Percentiles rank a stretch among this genome's conserved stretches.
These are phyloP conservation scores for Pomatorhinus ruficollis DNA, from an alignment of 2,113 vertebrate species.

Conservation along the genomic window DNA sequence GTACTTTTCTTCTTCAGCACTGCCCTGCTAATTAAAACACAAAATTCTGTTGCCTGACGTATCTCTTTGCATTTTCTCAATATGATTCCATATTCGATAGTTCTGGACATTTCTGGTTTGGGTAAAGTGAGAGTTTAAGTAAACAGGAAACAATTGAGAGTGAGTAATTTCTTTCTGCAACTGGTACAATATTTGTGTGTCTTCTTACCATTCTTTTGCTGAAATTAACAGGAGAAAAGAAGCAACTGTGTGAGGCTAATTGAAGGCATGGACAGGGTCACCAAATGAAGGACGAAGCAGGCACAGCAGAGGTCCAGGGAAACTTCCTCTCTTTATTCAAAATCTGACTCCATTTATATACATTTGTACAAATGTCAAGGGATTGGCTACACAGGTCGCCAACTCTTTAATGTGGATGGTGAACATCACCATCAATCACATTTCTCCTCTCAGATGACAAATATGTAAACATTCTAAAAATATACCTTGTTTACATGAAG, in stretches of 20 bases:
- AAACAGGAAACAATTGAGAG: not conserved
- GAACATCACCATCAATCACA: too few relatives aligned
- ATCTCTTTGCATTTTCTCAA: not conserved
- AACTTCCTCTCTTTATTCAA: too few relatives aligned
- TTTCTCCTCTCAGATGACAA: too few relatives aligned
- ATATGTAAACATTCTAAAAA: too few relatives aligned
- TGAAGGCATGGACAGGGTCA: too few relatives aligned
- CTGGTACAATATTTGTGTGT: not conserved
- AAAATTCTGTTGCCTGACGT: not conserved
- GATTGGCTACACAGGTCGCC: too few relatives aligned
- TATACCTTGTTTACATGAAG: too few relatives aligned
- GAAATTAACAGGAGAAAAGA: not conserved
- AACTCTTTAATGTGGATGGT: too few relatives aligned
- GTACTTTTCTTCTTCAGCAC: not conserved
- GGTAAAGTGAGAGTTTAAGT: not conserved
- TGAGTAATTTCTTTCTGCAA: not conserved
- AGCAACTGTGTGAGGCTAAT: not conserved
- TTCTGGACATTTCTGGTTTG: not conserved
- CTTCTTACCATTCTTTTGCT: not conserved
- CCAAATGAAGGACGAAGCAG: too few relatives aligned
- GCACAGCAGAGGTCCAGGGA: too few relatives aligned
- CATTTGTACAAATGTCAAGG: too few relatives aligned
- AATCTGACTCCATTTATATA: too few relatives aligned
- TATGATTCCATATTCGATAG: not conserved
- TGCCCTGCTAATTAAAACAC: not conserved